These are phyloP conservation scores for Myathropa florea DNA, from an alignment of 2,888 invertebrate genomes.

Conservation along the genomic window DNA sequence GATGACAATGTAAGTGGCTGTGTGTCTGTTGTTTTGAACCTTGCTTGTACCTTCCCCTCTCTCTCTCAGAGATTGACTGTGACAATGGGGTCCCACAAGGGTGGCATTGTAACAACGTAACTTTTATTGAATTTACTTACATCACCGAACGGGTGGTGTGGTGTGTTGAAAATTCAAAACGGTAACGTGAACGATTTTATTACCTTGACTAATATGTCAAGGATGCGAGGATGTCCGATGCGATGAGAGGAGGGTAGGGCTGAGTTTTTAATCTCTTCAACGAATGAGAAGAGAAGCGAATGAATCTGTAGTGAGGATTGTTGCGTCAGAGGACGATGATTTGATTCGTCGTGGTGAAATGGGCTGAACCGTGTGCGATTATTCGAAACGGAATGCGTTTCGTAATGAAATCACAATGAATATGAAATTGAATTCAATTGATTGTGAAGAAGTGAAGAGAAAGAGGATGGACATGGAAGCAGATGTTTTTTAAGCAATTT, in stretches of 20 bases:
- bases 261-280: conserved; percentile 17
- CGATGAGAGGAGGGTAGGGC: conserved; percentile 10
- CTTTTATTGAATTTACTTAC: conserved; percentile 49
- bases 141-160: not conserved
- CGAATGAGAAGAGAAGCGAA: conserved; percentile 4
- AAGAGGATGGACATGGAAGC: not conserved
- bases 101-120: conserved; percentile 34
- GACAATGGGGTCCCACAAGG: conserved; percentile 55
- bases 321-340: conserved; percentile 33
- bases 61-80: not conserved
- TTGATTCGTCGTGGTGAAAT: conserved; percentile 68
- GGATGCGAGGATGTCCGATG: conserved; percentile 35
- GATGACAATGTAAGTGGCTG: conserved; percentile 68
- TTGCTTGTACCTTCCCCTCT: conserved; percentile 10
- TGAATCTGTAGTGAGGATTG: too few relatives aligned
- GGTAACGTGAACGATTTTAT: conserved; percentile 49
- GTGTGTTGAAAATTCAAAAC: conserved; percentile 23
- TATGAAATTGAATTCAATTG: conserved; percentile 67
- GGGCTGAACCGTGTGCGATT: conserved; percentile 59
- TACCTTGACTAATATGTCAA: conserved; percentile 68
- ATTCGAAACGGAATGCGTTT: conserved; percentile 34
- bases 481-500: too few relatives aligned
- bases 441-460: conserved; percentile 16
- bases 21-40: conserved; percentile 48
- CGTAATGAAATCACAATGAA: conserved; percentile 68